A percentile compares a stretch with the other conserved stretches of the same genome.
These are phyloP conservation scores for Gambusia holbrooki DNA, from an alignment of 2,113 vertebrate genomes.

Conservation along the genomic window DNA sequence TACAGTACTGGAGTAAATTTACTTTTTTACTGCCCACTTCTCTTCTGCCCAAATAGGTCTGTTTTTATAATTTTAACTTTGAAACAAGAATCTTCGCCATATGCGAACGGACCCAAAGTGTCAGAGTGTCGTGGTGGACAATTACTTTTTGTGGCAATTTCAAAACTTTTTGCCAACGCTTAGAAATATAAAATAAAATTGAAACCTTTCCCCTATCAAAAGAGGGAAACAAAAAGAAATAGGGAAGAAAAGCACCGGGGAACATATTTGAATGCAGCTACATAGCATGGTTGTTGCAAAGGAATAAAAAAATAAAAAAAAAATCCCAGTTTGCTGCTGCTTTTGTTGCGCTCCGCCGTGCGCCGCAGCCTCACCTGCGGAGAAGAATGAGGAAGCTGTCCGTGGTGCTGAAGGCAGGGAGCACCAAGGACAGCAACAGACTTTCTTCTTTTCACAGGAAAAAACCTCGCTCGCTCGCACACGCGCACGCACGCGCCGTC, in stretches of 20 bases:
- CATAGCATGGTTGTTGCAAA: conserved; percentile 28
- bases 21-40: no score
- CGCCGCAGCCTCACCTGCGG: conserved; percentile 57
- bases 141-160: background rate
- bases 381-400: conserved; percentile 62
- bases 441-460: conserved; percentile 16
- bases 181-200: background rate
- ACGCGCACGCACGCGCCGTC: no score
- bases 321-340: conserved; percentile 37
- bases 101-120: no score
- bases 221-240: background rate
- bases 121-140: background rate
- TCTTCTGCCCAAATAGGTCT: background rate
- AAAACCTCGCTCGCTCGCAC: background rate
- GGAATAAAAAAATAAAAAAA: conserved; percentile 6
- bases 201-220: conserved; percentile 15
- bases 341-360: conserved; percentile 5
- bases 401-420: conserved; percentile 64
- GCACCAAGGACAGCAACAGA: conserved; percentile 61
- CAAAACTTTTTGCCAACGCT: background rate
- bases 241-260: conserved; percentile 2
- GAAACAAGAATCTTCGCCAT: background rate
- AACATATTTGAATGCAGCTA: conserved; percentile 40
- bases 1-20: no score
- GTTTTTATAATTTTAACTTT: background rate